phyloP scores from a whole-genome alignment of 2,113 vertebrate genomes.

The Oryzias melastigma region DNA sequence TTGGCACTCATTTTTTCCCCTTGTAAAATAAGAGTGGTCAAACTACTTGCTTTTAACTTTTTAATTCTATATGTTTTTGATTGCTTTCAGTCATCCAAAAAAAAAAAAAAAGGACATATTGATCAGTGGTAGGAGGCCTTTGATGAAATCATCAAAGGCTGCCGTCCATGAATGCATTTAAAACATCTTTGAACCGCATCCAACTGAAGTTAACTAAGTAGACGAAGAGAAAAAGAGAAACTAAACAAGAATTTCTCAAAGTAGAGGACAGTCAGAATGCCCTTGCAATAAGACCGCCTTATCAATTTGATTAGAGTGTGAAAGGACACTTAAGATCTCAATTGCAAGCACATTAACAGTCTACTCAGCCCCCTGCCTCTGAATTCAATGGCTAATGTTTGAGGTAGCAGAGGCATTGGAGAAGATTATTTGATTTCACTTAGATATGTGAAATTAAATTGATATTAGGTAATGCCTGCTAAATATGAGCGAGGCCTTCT shows the following conservation, averaged over 20 bases:
- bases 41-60: not conserved
- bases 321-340: slow-evolving; percentile 76
- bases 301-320: slow-evolving; percentile 77
- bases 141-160: slow-evolving; percentile 22
- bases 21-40: not conserved
- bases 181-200: slow-evolving; percentile 41
- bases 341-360: slow-evolving; percentile 68
- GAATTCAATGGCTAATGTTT: slow-evolving; percentile 63
- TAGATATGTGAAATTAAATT: slow-evolving; percentile 73
- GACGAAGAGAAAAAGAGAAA: slow-evolving; percentile 27
- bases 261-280: slow-evolving; percentile 54
- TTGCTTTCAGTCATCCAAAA: slow-evolving; percentile 6
- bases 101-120: no score
- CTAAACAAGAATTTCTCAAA: slow-evolving; percentile 37
- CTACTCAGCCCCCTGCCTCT: slow-evolving; percentile 48
- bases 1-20: no score
- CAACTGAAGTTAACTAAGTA: slow-evolving; percentile 34
- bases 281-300: slow-evolving; percentile 65
- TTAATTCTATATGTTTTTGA: not conserved
- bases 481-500: slow-evolving; percentile 55
- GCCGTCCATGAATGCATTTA: slow-evolving; percentile 21
- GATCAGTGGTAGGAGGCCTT: slow-evolving; percentile 1
- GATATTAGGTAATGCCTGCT: slow-evolving; percentile 62
- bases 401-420: slow-evolving; percentile 52
- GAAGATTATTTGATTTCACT: slow-evolving; percentile 77